phyloP scores from a whole-genome alignment of 2,888 invertebrate genomes.

The Pasiphila rectangulata region DNA sequence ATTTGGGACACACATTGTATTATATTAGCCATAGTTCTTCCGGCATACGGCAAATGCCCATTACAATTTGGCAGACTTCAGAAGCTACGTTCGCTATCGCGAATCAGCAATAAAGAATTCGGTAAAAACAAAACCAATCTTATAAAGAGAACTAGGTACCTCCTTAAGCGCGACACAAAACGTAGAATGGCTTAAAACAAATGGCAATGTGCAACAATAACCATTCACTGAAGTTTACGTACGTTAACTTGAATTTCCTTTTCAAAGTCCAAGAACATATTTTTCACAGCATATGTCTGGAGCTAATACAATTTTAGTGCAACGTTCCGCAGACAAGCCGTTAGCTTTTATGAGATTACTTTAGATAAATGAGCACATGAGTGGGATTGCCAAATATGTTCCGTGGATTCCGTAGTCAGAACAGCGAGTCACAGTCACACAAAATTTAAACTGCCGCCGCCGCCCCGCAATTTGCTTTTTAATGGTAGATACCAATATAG shows the following conservation, averaged over 20 bases:
- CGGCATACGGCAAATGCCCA: no score
- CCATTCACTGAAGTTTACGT: slow-evolving; percentile 8
- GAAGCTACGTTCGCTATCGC: no score
- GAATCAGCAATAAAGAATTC: no score
- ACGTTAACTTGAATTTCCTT: slow-evolving; percentile 15
- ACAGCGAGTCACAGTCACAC: background rate
- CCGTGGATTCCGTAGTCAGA: slow-evolving; percentile 3
- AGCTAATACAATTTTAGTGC: slow-evolving; percentile 28
- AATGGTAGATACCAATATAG: no score
- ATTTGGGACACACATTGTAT: no score
- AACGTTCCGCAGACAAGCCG: slow-evolving; percentile 36
- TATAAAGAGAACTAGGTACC: background rate
- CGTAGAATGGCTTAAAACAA: background rate
- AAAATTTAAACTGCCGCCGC: background rate
- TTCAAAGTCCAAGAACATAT: slow-evolving; percentile 17
- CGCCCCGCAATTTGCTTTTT: no score
- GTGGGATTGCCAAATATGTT: slow-evolving; percentile 55
- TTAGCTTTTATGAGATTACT: slow-evolving; percentile 57
- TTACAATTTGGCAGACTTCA: no score
- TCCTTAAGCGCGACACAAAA: background rate
- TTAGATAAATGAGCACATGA: slow-evolving; percentile 55
- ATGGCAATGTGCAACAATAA: slow-evolving; percentile 5
- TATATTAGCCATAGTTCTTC: no score
- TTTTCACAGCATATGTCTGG: slow-evolving; percentile 23
- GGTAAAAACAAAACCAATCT: no score